A percentile compares a stretch with the other conserved stretches of the same genome.
phyloP scores from a whole-genome alignment of 2,888 invertebrate species.

The Zygogramma bicolorata region DNA sequence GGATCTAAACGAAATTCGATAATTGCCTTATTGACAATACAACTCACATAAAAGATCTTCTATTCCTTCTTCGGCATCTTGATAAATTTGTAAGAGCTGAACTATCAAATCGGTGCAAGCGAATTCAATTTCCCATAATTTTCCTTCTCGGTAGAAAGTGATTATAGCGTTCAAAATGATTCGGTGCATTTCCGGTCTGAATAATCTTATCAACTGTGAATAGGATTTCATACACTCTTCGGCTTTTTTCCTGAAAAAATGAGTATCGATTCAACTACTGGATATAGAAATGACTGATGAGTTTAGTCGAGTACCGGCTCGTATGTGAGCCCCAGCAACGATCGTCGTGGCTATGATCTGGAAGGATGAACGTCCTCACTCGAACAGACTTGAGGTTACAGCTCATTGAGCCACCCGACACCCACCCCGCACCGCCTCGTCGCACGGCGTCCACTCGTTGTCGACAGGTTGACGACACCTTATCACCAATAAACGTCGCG shows the following conservation, averaged over 20 bases:
- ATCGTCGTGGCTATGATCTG: no score
- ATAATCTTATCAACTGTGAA: conserved; percentile 47
- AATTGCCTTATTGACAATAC: neutral
- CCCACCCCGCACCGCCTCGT: no score
- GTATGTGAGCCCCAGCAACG: no score
- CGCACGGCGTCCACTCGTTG: no score
- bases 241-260: conserved; percentile 34
- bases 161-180: conserved; percentile 62
- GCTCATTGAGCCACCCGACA: no score
- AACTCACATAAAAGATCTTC: conserved; percentile 49
- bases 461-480: no score
- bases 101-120: conserved; percentile 62
- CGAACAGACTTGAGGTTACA: no score
- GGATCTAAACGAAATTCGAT: neutral
- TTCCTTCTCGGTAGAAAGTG: conserved; percentile 62
- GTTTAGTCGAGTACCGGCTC: no score
- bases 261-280: no score
- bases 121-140: conserved; percentile 66
- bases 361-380: no score
- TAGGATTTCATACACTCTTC: conserved; percentile 53
- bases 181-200: conserved; percentile 56
- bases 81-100: conserved; percentile 54
- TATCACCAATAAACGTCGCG: no score
- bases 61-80: conserved; percentile 50
- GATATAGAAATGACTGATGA: no score